A percentile compares a stretch with the other conserved stretches of the same genome.
These are phyloP conservation scores for Podocnemis expansa DNA, from an alignment of 2,113 vertebrate species.

Conservation along the genomic window DNA sequence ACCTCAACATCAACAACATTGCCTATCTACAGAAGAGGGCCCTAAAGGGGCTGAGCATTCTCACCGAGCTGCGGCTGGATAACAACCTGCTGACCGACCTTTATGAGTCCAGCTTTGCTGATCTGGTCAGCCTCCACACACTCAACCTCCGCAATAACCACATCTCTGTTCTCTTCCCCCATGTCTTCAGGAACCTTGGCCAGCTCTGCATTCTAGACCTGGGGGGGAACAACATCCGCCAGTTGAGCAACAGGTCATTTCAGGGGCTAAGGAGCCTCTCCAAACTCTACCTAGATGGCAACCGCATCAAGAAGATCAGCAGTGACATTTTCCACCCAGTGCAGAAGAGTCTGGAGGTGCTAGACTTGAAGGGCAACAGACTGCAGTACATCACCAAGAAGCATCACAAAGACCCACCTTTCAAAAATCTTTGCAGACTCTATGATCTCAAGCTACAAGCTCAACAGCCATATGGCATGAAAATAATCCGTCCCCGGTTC, in stretches of 20 bases:
- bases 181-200: conserved; percentile 71
- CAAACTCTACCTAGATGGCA: conserved; percentile 84
- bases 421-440: conserved; percentile 62
- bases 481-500: conserved; percentile 45
- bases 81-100: conserved; percentile 86
- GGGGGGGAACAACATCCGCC: conserved; percentile 82
- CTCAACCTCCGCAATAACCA: conserved; percentile 87
- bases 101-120: conserved; percentile 69
- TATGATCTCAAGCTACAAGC: conserved; percentile 70
- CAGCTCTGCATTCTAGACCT: conserved; percentile 80
- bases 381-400: conserved; percentile 58
- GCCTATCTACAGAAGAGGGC: conserved; percentile 69
- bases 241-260: conserved; percentile 69
- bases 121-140: conserved; percentile 71
- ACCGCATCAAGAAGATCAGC: conserved; percentile 71
- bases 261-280: conserved; percentile 72
- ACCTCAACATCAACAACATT: conserved; percentile 84
- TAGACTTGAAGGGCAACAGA: conserved; percentile 64
- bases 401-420: conserved; percentile 62
- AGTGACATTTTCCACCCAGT: neutral
- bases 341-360: conserved; percentile 39
- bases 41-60: conserved; percentile 71
- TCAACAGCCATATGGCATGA: conserved; percentile 66
- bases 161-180: conserved; percentile 80
- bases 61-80: conserved; percentile 81